Percentiles rank a stretch among this genome's conserved stretches.
phyloP scores from a whole-genome alignment of 2,888 invertebrate species.

The Morpho achilles region DNA sequence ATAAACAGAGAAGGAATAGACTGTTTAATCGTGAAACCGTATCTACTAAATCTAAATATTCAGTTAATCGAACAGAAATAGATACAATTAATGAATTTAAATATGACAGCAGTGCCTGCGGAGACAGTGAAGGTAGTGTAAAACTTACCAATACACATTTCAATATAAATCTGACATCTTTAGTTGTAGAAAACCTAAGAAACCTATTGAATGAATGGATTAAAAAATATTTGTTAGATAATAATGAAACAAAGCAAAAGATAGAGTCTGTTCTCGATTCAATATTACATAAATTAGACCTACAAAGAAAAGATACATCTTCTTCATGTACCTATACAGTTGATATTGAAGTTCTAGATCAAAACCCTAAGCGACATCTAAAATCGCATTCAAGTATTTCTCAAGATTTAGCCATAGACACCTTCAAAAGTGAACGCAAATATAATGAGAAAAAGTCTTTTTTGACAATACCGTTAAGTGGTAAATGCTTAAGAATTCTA shows the following conservation, averaged over 20 bases:
- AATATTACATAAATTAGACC: constrained; percentile 42
- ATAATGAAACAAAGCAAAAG: constrained; percentile 44
- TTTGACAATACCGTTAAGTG: constrained; percentile 42
- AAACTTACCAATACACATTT: constrained; percentile 19
- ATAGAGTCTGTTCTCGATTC: constrained; percentile 48
- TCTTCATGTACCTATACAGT: constrained; percentile 50
- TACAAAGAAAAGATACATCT: constrained; percentile 30
- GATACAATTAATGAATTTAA: constrained; percentile 40
- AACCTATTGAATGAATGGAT: constrained; percentile 51
- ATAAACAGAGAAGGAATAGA: constrained; percentile 44
- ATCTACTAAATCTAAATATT: constrained; percentile 42
- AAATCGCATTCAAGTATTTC: background rate
- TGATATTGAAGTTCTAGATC: constrained; percentile 40
- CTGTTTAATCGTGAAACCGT: constrained; percentile 33
- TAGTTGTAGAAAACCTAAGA: constrained; percentile 56
- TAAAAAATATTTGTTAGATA: constrained; percentile 43
- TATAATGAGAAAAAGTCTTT: constrained; percentile 26
- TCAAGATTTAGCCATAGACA: background rate
- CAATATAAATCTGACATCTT: constrained; percentile 42
- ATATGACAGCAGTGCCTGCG: constrained; percentile 44
- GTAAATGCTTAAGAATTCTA: constrained; percentile 46
- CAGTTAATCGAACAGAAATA: constrained; percentile 39
- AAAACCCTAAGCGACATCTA: constrained; percentile 29
- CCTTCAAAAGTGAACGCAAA: background rate
- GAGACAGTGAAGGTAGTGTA: constrained; percentile 40